A percentile compares a stretch with the other conserved stretches of the same genome.
These are phyloP conservation scores for Oscheius sp. DNA, from an alignment of 2,888 invertebrate species.

Conservation along the genomic window DNA sequence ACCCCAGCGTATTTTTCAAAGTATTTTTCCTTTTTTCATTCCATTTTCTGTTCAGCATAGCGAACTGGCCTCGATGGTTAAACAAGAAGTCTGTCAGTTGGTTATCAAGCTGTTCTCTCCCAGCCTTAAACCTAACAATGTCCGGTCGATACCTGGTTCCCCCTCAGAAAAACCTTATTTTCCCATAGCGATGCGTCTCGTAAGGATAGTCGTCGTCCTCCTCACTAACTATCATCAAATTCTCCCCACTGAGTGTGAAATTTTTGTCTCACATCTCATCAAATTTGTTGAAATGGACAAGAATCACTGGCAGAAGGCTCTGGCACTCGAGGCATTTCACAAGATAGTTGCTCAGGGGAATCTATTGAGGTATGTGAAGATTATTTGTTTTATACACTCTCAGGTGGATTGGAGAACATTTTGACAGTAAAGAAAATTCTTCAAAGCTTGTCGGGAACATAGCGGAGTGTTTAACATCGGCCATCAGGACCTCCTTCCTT, in stretches of 20 bases:
- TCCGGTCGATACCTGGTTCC: constrained; percentile 13
- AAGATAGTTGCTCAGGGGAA: constrained; percentile 77
- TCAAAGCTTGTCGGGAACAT: constrained; percentile 83
- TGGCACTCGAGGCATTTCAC: constrained; percentile 93
- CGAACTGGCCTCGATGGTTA: constrained; percentile 91
- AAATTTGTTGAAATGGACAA: constrained; percentile 97
- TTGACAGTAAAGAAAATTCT: constrained; percentile 85
- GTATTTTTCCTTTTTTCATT: constrained; percentile 57
- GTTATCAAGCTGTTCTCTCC: constrained; percentile 98
- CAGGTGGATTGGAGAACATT: constrained; percentile 88
- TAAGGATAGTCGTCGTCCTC: constrained; percentile 89
- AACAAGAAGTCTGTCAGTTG: constrained; percentile 95
- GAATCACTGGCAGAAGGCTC: constrained; percentile 91
- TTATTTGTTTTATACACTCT: constrained; percentile 17
- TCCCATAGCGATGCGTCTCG: constrained; percentile 92
- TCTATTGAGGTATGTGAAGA: constrained; percentile 40
- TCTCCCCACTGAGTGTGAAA: constrained; percentile 91
- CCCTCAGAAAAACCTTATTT: constrained; percentile 88
- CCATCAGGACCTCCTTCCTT: constrained; percentile 83
- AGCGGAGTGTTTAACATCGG: constrained; percentile 89
- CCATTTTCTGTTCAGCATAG: constrained; percentile 79
- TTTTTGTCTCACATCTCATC: constrained; percentile 92
- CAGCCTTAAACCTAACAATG: constrained; percentile 81
- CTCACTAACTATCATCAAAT: constrained; percentile 79
- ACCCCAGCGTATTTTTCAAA: constrained; percentile 73